Base-by-base conservation (phyloP, 1,140 invertebrate species). In the Dendrolimus kikuchii region DNA sequence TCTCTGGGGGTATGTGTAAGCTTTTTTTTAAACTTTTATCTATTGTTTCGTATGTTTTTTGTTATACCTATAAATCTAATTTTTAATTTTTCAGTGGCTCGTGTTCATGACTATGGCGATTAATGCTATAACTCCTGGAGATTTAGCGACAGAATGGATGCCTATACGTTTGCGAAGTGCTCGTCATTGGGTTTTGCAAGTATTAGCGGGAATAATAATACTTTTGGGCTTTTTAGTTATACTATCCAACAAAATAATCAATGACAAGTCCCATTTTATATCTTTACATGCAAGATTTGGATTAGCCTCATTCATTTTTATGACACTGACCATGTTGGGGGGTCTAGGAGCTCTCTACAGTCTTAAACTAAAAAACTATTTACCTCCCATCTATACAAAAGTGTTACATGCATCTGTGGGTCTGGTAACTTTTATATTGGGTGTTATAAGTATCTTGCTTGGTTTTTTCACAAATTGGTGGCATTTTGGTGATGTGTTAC, bases 81-180 rank as follows among this genome's bases (percentile, higher is more conserved):
- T 36, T 9, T 42, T 42, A 49, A 47, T 47, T 47, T 82, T 86
- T 53, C 71, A 88, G 87, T 88, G 84, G 84, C 56, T 86, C 38
- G 60, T 88, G 23, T 64, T 88, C 9, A 87, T 88, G 86, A 74
- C 81, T 10, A 71, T 79, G 42, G 87, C 84, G 40, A 61, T 88
- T 7, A 86, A 87, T 71, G 77, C 87, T 9, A 68, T 88, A n/a
- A 77, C 82, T 46, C 84, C 87, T 40, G 83, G 82, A 8, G 87
- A 88, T 51, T 64, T 84, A 6, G 86, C 86, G 10, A 84, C 86
- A 42, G 80, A 86, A 54, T 87, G 84, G 83, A 86, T 88, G 81
- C 87, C 85, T 2, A 81, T 87, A 53, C 66, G 82, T 37, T 60
- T 87, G 5, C 65, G 81, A 37, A 83, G 80, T 61, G 82, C 83